These are phyloP conservation scores for Phaetusa simplex DNA, from an alignment of 2,113 vertebrate species.

Conservation along the genomic window DNA sequence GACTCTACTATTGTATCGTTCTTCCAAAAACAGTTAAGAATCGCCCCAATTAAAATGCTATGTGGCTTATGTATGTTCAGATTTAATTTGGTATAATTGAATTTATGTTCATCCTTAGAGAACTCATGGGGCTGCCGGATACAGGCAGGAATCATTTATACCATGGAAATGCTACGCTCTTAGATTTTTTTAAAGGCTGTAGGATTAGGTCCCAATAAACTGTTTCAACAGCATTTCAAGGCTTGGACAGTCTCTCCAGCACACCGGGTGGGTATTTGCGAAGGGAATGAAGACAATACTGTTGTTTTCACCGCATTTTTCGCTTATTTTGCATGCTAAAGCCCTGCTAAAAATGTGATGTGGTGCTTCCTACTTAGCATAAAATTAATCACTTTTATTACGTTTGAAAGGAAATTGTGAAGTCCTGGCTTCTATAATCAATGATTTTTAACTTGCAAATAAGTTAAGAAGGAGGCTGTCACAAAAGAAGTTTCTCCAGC, in stretches of 20 bases:
- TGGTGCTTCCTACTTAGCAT: background rate
- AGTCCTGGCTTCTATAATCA: background rate
- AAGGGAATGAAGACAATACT: background rate
- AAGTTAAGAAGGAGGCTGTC: background rate
- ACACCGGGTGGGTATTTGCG: background rate
- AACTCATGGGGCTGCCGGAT: background rate
- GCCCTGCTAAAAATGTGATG: background rate
- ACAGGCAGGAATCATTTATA: background rate
- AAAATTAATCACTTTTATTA: background rate
- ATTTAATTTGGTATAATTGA: background rate
- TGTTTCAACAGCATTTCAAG: background rate
- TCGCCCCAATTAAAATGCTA: background rate
- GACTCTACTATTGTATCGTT: background rate
- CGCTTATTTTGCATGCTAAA: background rate
- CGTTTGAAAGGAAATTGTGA: background rate
- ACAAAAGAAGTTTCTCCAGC: background rate
- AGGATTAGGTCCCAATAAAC: conserved; percentile 14
- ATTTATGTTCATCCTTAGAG: background rate
- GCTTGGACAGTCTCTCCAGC: background rate
- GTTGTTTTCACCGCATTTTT: background rate
- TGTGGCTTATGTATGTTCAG: background rate
- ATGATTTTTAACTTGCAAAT: background rate
- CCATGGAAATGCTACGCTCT: background rate
- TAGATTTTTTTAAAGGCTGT: background rate
- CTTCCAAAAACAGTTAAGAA: conserved; percentile 16